Base-by-base conservation (phyloP, 1,140 invertebrate species). In the Melanaphis sacchari region DNA sequence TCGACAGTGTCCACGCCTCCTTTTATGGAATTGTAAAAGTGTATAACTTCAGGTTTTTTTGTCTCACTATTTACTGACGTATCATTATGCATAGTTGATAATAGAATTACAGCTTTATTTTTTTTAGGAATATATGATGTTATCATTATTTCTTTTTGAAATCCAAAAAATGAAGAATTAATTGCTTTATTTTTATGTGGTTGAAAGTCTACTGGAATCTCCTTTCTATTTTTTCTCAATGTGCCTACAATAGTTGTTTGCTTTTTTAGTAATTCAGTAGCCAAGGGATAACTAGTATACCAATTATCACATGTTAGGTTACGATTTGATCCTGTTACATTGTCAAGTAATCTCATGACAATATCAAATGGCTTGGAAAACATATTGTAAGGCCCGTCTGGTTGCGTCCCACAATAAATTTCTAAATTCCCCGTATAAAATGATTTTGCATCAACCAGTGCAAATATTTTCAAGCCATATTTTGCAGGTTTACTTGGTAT, bases 391-490 rank as follows among this genome's bases (percentile, higher is more conserved):
- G 94, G 95, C 22, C 52, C 24, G 24, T 94, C 94, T 89, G 94
- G 94, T 84, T 94, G 94, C 88, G 94, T 94, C 76, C 94, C 94
- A 90, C 94, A 93, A 93, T 95, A 95, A 24, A 95, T 94, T 88
- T 94, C 94, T 36, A 94, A 94, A 94, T 94, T 94, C 36, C 93
- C 82, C 76, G 94, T 94, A 91, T 95, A 95, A 94, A 66, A 95
- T 52, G 93, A 94, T 93, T 94, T 94, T 9, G 94, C 94, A 94
- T 95, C 94, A 54, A 94, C 93, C 36, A 95, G 38, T 11, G 94
- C 93, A 91, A 94, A 94, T n/a, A 95, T 94, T 94, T 95, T 96
- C 91, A 96, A 94, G 15, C 95, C 96, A 94, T 95, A 96, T 93
- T 95, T 95, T 18, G 91, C 94, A 21, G 95, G 95, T 94, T 95